Percentiles rank a stretch among this genome's conserved stretches.
phyloP scores from a whole-genome alignment of 2,113 vertebrate species.

The Psephotus haematonotus region DNA sequence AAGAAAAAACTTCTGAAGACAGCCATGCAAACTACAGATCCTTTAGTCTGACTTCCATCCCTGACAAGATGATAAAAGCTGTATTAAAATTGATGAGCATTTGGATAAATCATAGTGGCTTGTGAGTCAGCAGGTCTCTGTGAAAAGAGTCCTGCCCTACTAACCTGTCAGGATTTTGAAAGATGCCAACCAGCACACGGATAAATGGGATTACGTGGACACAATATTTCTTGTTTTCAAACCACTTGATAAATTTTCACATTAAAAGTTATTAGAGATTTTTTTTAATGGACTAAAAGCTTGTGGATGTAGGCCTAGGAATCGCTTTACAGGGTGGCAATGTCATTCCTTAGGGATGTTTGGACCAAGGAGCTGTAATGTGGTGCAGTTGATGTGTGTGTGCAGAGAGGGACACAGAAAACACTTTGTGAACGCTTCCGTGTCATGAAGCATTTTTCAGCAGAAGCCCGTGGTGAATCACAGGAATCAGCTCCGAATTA shows the following conservation, averaged over 20 bases:
- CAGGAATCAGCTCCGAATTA: neutral
- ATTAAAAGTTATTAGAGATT: neutral
- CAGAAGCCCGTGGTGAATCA: neutral
- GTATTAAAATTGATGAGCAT: neutral
- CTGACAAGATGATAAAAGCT: neutral
- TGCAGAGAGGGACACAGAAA: neutral
- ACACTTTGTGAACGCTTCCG: neutral
- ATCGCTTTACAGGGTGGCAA: neutral
- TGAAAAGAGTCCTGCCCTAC: neutral
- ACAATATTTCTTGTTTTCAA: neutral
- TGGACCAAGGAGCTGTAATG: neutral
- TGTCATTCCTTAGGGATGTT: accelerated
- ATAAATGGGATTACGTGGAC: neutral
- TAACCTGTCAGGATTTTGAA: neutral
- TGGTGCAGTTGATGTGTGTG: no score
- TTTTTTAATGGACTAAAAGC: neutral
- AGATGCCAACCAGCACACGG: neutral
- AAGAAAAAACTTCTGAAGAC: neutral
- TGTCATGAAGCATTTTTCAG: neutral
- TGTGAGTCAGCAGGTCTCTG: neutral
- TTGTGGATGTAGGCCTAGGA: neutral
- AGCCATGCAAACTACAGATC: neutral
- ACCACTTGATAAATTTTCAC: neutral
- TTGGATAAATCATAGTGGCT: neutral
- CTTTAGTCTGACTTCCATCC: neutral